A percentile compares a stretch with the other conserved stretches of the same genome.
These are phyloP conservation scores for Pteropus alecto DNA, from an alignment of 2,113 vertebrate genomes.

Conservation along the genomic window DNA sequence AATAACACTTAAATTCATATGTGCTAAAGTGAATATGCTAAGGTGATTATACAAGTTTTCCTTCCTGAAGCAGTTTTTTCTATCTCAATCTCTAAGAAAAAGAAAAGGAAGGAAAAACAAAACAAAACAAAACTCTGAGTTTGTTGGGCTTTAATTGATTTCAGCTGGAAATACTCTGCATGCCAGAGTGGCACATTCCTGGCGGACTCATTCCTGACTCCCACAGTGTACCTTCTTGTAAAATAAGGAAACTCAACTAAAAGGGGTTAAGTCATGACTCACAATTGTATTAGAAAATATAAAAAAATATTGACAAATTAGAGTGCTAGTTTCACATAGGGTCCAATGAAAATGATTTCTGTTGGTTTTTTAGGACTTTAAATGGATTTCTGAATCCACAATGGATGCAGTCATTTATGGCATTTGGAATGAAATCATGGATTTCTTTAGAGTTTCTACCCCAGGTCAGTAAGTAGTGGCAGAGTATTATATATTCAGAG, in stretches of 20 bases:
- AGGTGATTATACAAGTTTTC: background rate
- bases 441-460: slow-evolving; percentile 84
- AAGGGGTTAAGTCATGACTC: background rate
- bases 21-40: background rate
- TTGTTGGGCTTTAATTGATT: background rate
- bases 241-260: slow-evolving; percentile 9
- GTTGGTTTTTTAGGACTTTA: slow-evolving; percentile 14
- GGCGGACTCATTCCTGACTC: background rate
- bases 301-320: slow-evolving; percentile 16
- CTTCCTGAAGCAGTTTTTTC: background rate
- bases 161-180: background rate
- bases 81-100: background rate
- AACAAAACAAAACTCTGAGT: background rate
- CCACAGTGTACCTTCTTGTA: background rate
- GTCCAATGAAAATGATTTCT: slow-evolving; percentile 47
- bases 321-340: background rate
- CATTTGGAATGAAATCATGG: slow-evolving; percentile 81
- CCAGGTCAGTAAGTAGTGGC: slow-evolving; percentile 85
- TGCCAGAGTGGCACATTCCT: background rate
- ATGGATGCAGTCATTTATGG: slow-evolving; percentile 62
- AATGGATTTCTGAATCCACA: slow-evolving; percentile 1
- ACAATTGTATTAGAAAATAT: background rate
- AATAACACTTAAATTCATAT: background rate
- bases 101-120: background rate
- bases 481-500: slow-evolving; percentile 82